These are phyloP conservation scores for Alosa alosa DNA, from an alignment of 2,113 vertebrate genomes.

Conservation along the genomic window DNA sequence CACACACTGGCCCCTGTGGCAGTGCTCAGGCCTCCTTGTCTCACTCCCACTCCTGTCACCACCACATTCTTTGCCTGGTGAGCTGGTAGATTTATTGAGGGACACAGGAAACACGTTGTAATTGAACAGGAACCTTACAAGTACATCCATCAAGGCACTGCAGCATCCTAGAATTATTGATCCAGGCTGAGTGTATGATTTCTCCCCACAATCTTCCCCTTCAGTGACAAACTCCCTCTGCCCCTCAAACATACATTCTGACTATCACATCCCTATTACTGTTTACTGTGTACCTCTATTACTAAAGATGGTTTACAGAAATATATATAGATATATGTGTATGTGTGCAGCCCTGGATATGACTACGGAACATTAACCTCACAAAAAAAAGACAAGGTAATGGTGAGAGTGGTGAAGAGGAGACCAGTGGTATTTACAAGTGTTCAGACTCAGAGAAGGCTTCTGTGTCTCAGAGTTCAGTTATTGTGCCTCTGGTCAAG, in stretches of 20 bases:
- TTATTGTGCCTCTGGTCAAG: background rate
- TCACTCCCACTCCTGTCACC: conserved; percentile 69
- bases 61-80: conserved; percentile 66
- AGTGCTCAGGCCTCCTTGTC: background rate
- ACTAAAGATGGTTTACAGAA: background rate
- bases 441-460: background rate
- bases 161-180: conserved; percentile 47
- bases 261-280: background rate
- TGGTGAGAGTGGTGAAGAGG: background rate
- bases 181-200: conserved; percentile 25
- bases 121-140: conserved; percentile 47
- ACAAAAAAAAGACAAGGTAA: background rate
- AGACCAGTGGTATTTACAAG: background rate
- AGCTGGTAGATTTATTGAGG: conserved; percentile 57
- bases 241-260: background rate
- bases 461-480: background rate
- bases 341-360: background rate
- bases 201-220: background rate
- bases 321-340: background rate
- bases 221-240: background rate
- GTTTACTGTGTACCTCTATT: background rate
- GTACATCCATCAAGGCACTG: conserved; percentile 46
- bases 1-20: background rate
- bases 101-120: conserved; percentile 56
- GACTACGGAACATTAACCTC: background rate